Base-by-base conservation (phyloP, 2,888 invertebrate genomes). In the Clistopyga incitator region DNA sequence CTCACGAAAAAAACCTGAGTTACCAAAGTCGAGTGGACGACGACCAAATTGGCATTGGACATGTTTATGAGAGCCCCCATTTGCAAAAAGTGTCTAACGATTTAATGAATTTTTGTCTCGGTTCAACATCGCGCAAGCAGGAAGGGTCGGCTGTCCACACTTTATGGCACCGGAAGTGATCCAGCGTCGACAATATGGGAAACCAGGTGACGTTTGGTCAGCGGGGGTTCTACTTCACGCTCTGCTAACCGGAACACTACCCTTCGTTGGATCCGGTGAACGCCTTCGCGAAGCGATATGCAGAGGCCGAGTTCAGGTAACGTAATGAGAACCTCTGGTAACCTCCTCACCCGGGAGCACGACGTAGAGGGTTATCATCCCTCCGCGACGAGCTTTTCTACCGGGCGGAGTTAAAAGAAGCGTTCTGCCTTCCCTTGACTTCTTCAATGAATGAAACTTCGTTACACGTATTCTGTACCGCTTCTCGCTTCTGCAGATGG, bases 111-210 rank as follows among this genome's bases (percentile, higher is more conserved):
- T 74, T 78, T 34, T 78, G 74, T 81, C 45, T 56, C 78, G 45
- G 52, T 54, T 59, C 47, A 34, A 54, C 59, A 61, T 74, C 29
- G 77, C 34, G 42, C 59, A 47, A 34, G 50, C 94, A 98, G 98
- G 97, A 93, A 97, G 98, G 85, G 97, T 99, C 84, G 99, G 99
- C 50, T 98, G 98, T 80, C 98, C 99, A 15, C 98, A 98, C 93
- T 99, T 98, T 94, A 99, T 99, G 98, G 98, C 99, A 1, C 99
- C 99, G 0, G 99, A 99, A 94, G 97, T 99, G 86, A 97, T 99
- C 23, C 96, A 97, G 84, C 95, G 97, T 90, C 96, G 97, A 93
- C 95, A 97, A 89, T 98, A 98, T 94, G 97, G 98, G 50, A 99
- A 99, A 93, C 97, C 98, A 0, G 98, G 98, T 86, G 99, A 99